Base-by-base conservation (phyloP, 37 sponge, comb jelly and placozoan genomes). In the Halisarca cf. caerulea region DNA sequence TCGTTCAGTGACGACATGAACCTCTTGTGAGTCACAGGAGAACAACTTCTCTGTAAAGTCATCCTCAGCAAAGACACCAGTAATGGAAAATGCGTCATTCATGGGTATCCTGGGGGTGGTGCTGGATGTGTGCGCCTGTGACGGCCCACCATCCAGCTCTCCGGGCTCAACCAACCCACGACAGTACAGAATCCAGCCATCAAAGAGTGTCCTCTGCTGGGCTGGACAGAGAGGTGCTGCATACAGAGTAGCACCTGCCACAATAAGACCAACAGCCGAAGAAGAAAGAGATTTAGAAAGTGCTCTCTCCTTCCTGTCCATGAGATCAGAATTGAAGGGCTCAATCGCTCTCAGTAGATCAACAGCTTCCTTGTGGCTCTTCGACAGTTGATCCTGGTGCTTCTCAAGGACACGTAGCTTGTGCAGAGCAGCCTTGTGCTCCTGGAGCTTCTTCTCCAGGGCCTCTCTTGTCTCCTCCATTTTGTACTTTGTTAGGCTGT, bases 381-480 rank as follows among this genome's bases (percentile, higher is more conserved):
- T 17, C 1, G 6, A 0, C 54, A 61, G 28, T 69, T 90, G 91
- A 45, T 75, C 54, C 0, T 85, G 84, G 0, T 90, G 77, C 20
- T 28, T 32, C 45, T 93, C 94, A 58, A 85, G 20, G 47, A 24
- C 51, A 20, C 82, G 80, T 21, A 54, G 59, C 43, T 82, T 84
- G 66, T 88, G 66, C 23, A 90, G 60, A 39, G 80, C 66, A 40
- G 82, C 83, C 59, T 66, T 87, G 82, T 90, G 94, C 21, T 43
- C 45, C 34, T 85, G 74, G 14, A 87, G 58, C 37, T 83, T 87
- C 42, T 58, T 78, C 44, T 93, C 90, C n/a, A 93, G 41, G 23
- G 70, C 82, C 1, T 20, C 71, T 59, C 87, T 93, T 1, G 91
- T 90, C 37, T 84, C 86, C 58, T 84, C 57, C 94, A 93, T 93